Evolutionary conservation across 1,140 invertebrate genomes (phyloP).

Genomic region (Brachionus rotundiformis): DNA sequence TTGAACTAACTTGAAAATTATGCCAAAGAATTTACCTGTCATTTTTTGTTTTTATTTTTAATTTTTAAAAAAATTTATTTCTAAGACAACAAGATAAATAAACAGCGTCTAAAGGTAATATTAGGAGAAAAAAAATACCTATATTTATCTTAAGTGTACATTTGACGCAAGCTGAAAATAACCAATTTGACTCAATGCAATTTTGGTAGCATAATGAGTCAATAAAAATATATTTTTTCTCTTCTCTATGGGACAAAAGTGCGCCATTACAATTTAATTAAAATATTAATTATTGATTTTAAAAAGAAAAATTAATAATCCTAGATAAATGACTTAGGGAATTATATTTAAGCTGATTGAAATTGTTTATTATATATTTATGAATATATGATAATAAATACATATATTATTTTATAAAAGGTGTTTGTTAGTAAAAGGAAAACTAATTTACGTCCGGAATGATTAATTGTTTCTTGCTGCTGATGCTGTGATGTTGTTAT

Average conservation of each 20-base stretch:
- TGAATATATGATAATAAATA: no score
- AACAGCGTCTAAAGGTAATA: neutral
- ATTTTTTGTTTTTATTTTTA: no score
- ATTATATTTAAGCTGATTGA: neutral
- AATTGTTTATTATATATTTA: no score
- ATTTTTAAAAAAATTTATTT: neutral
- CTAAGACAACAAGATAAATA: conserved; percentile 14
- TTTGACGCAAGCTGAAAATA: no score
- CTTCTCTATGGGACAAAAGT: neutral
- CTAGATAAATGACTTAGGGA: neutral
- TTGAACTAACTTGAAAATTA: neutral
- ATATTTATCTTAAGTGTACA: neutral
- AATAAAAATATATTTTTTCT: neutral
- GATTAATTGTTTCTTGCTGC: neutral
- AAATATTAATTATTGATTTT: neutral
- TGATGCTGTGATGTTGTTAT: no score
- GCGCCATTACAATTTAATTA: neutral
- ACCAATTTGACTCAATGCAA: no score
- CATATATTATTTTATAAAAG: neutral
- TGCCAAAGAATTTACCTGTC: neutral
- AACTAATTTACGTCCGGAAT: neutral
- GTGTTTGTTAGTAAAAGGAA: neutral
- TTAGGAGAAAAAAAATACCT: neutral
- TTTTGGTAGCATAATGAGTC: neutral
- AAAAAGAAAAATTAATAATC: neutral